Base-by-base conservation (phyloP, 2,113 vertebrate species). In the Panurus biarmicus region DNA sequence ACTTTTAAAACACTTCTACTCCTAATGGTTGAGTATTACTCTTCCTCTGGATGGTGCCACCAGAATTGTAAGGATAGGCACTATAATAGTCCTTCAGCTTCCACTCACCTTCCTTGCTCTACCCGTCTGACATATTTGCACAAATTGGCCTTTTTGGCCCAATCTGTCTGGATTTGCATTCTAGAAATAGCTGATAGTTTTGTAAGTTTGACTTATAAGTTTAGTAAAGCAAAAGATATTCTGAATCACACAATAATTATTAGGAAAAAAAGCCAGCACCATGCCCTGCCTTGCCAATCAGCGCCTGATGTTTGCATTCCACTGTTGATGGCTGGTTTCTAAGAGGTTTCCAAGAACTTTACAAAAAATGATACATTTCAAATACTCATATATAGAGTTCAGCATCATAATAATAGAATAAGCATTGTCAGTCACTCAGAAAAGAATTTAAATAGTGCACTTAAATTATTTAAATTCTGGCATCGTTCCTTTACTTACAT, bases 211-310 rank as follows among this genome's bases (percentile, higher is more conserved):
- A 65, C 2, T 86, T 89, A 44, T 0, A 53, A 40, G 5, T 77
- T 70, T 70, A 71, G 17, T n/a, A n/a, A 65, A 14, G 26, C 44
- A 83, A 69, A 77, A 70, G 6, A 22, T 67, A 29, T 83, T 79
- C 44, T 64, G 54, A 86, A 76, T 17, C 11, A 65, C 36, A 44
- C 45, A 61, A 56, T 24, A 67, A 66, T 65, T 66, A 78, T 26
- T 9, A 3, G 11, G 3, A 38, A 64, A 42, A 35, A 60, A 58
- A 1, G 0, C 7, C 5, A 18, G 6, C 12, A 42, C 14, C 7
- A 17, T 5, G 3, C 2, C 3, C 0, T 1, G 6, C 15, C 16
- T 24, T 12, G 17, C 12, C 38, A 44, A n/a, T 65, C 36, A 73
- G 10, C 69, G 8, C 3, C 24, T 76, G 73, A 51, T 76, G 22